These are phyloP conservation scores for Paguma larvata DNA, from an alignment of 2,797 vertebrate genomes.

Conservation along the genomic window DNA sequence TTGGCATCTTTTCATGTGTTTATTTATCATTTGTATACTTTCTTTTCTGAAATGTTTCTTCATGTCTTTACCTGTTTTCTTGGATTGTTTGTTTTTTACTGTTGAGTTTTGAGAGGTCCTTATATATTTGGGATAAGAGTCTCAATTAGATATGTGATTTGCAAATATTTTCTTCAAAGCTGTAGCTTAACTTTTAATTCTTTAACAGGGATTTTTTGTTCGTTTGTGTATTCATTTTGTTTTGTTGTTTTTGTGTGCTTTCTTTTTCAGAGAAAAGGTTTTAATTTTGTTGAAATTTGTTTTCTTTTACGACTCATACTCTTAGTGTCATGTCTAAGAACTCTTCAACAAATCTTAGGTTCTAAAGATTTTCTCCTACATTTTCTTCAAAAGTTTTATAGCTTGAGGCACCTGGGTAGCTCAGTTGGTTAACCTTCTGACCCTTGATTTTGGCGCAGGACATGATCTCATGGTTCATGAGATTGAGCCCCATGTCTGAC, in stretches of 20 bases:
- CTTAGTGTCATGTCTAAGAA: not conserved
- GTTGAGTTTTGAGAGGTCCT: not conserved
- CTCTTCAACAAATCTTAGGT: not conserved
- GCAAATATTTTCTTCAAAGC: not conserved
- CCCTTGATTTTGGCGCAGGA: too few relatives aligned
- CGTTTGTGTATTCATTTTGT: not conserved
- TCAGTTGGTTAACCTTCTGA: too few relatives aligned
- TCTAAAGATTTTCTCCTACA: not conserved
- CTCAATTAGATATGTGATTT: not conserved
- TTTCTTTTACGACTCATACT: not conserved
- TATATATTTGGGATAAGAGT: not conserved
- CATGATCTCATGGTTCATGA: too few relatives aligned
- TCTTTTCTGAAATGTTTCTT: not conserved
- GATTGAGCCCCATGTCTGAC: too few relatives aligned
- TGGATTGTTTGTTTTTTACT: not conserved
- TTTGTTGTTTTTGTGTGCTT: not conserved
- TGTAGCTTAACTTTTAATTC: not conserved
- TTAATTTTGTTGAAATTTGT: not conserved
- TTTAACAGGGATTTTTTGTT: not conserved
- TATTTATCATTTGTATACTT: not conserved
- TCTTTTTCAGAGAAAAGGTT: not conserved
- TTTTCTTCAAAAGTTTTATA: not conserved
- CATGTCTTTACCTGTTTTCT: not conserved
- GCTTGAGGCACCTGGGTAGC: not conserved
- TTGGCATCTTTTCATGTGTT: not conserved